A percentile compares a stretch with the other conserved stretches of the same genome.
phyloP scores from a whole-genome alignment of 30 jellyfish, hydroid and myxozoan genomes.

The Pseudorhiza aurosa region DNA sequence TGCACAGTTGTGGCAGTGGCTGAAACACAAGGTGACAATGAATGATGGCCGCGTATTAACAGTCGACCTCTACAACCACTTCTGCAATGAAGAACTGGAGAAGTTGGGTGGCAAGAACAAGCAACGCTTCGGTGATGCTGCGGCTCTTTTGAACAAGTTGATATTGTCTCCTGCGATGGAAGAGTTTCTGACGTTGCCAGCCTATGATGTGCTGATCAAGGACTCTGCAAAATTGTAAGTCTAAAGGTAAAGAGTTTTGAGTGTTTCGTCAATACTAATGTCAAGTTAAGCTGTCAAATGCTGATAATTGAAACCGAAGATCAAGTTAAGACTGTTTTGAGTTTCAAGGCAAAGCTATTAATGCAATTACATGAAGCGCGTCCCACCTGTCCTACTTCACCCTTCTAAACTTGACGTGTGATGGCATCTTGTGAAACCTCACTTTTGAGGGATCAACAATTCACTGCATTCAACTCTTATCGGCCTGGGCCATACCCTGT shows the following conservation, averaged over 20 bases:
- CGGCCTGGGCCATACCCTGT: no score
- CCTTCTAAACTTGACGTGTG: no score
- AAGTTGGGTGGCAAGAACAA: constrained; percentile 85
- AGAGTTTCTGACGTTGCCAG: constrained; percentile 78
- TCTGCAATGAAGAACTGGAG: constrained; percentile 75
- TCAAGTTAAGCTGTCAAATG: no score
- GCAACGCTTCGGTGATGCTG: constrained; percentile 69
- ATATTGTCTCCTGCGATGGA: constrained; percentile 76
- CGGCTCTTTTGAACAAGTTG: constrained; percentile 45
- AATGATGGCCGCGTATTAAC: constrained; percentile 83
- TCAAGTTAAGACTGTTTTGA: no score
- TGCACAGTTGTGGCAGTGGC: constrained; percentile 97
- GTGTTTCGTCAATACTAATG: no score
- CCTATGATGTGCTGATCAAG: constrained; percentile 63
- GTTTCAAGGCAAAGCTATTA: no score
- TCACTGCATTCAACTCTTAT: no score
- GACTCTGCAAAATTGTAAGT: constrained; percentile 81
- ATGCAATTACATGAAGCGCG: no score
- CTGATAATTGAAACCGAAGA: no score
- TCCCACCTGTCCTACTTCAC: no score
- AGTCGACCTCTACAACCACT: constrained; percentile 57
- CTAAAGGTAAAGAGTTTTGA: constrained; percentile 42
- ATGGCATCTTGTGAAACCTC: no score
- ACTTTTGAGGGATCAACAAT: no score
- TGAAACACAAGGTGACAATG: constrained; percentile 56